phyloP scores from a whole-genome alignment of 2,113 vertebrate genomes.

The Pituophis catenifer region DNA sequence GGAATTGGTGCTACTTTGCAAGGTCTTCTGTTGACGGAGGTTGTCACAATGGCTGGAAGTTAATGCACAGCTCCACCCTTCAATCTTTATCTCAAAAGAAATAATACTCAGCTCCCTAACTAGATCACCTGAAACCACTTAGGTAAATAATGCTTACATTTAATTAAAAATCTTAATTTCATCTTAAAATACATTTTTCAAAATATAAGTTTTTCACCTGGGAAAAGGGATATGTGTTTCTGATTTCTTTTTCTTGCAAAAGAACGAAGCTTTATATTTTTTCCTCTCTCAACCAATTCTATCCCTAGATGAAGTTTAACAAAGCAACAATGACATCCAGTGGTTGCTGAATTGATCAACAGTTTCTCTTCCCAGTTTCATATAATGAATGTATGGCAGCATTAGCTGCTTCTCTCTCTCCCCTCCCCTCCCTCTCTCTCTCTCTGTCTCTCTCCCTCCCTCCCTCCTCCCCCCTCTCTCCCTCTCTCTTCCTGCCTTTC shows the following conservation, averaged over 20 bases:
- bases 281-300: neutral
- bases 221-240: neutral
- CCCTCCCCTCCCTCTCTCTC: neutral
- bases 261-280: neutral
- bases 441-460: neutral
- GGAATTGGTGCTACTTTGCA: neutral
- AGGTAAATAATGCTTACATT: neutral
- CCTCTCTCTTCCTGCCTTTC: neutral
- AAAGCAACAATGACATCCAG: slow-evolving; percentile 57
- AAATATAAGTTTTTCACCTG: neutral
- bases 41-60: neutral
- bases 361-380: slow-evolving; percentile 18
- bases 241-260: neutral
- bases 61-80: neutral
- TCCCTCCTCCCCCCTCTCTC: neutral
- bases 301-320: slow-evolving; percentile 1
- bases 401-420: neutral
- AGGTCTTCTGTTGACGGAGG: neutral
- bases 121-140: neutral
- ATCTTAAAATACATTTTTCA: neutral
- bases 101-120: neutral
- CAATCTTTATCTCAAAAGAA: neutral
- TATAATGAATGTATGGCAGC: neutral
- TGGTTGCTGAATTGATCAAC: slow-evolving; percentile 41
- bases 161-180: neutral